Conservation (phyloP, 2,888 invertebrate genomes). For the Sinopyrophorus schimmeli region DNA sequence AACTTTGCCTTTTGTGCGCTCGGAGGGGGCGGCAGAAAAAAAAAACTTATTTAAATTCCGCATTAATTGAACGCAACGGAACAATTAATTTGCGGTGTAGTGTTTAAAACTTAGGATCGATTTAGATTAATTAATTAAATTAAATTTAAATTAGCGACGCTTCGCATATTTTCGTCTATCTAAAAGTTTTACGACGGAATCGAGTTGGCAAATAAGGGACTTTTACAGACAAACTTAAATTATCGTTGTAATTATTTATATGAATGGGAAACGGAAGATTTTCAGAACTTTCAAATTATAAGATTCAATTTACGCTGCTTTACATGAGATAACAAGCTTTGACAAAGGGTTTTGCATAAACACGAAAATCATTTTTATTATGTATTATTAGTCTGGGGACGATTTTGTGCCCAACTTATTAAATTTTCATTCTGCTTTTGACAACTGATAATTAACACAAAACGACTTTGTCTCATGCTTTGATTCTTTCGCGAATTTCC, state of each 20-base stretch:
- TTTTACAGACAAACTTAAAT: slow-evolving; percentile 23
- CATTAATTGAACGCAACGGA: slow-evolving; percentile 44
- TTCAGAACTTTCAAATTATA: slow-evolving; percentile 16
- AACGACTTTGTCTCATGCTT: too few relatives aligned
- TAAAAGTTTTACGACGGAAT: slow-evolving; percentile 23
- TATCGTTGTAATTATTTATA: slow-evolving; percentile 27
- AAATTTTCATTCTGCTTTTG: slow-evolving; percentile 13
- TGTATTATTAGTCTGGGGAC: slow-evolving; percentile 7
- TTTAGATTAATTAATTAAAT: slow-evolving; percentile 33
- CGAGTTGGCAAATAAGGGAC: slow-evolving; percentile 28
- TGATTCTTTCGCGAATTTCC: too few relatives aligned
- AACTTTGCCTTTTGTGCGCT: slow-evolving; percentile 32
- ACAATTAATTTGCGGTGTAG: slow-evolving; percentile 40
- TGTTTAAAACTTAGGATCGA: slow-evolving; percentile 32
- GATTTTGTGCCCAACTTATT: slow-evolving; percentile 8
- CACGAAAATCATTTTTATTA: slow-evolving; percentile 19
- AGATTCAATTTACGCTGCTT: slow-evolving; percentile 17
- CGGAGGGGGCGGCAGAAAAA: too few relatives aligned
- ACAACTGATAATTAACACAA: slow-evolving; percentile 14
- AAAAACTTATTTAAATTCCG: slow-evolving; percentile 46
- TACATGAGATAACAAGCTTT: slow-evolving; percentile 18
- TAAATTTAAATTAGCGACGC: slow-evolving; percentile 30
- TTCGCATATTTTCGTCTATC: slow-evolving; percentile 19
- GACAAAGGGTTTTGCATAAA: slow-evolving; percentile 19
- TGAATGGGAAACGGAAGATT: slow-evolving; percentile 17